phyloP scores from a whole-genome alignment of 92 coral and sea anemone species.

The Umimayanthus chanpuru region DNA sequence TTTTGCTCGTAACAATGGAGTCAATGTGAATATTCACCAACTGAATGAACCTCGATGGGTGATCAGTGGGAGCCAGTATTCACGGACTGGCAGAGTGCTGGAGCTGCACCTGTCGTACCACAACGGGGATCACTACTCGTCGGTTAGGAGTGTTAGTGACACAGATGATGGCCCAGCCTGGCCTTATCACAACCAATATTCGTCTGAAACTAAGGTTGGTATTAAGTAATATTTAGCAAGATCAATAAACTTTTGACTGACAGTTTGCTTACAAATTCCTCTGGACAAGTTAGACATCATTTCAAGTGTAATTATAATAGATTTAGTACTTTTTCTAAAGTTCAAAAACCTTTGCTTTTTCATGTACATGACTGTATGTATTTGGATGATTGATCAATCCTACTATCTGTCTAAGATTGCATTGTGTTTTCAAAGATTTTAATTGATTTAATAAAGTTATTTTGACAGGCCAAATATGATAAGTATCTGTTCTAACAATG shows the following conservation, averaged over 20 bases:
- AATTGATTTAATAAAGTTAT: too few relatives aligned
- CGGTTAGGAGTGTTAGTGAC: conserved; percentile 76
- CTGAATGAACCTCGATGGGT: conserved; percentile 97
- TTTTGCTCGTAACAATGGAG: conserved; percentile 92
- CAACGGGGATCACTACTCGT: conserved; percentile 97
- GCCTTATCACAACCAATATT: conserved; percentile 60
- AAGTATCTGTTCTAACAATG: too few relatives aligned
- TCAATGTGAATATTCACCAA: conserved; percentile 88
- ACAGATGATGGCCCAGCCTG: conserved; percentile 92
- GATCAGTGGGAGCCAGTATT: conserved; percentile 75
- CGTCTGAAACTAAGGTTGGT: conserved; percentile 48
- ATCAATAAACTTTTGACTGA: not conserved
- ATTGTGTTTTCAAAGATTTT: too few relatives aligned
- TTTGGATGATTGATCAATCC: too few relatives aligned
- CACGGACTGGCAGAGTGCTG: conserved; percentile 60
- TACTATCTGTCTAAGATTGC: too few relatives aligned
- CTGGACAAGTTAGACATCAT: not conserved
- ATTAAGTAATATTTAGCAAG: not conserved
- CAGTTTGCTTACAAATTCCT: not conserved
- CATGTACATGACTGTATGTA: too few relatives aligned
- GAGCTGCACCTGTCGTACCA: conserved; percentile 92
- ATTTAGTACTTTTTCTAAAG: too few relatives aligned
- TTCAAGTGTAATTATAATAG: not conserved
- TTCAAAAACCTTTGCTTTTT: too few relatives aligned
- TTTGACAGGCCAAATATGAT: too few relatives aligned